These are phyloP conservation scores for Aquatica leii DNA, from an alignment of 2,888 invertebrate genomes.

Conservation along the genomic window DNA sequence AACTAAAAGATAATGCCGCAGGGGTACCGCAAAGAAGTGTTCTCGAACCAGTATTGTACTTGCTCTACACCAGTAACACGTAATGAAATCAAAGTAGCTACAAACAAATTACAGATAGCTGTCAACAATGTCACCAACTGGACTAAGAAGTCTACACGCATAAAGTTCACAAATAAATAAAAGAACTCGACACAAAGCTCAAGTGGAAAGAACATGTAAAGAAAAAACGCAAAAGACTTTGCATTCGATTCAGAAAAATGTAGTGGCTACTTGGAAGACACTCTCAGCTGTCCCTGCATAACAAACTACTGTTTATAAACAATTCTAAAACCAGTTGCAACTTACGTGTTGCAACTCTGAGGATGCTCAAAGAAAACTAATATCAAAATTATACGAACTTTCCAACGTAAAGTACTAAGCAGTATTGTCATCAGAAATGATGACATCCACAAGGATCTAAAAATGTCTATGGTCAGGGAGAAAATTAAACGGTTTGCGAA, in stretches of 20 bases:
- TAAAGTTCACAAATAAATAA: constrained; percentile 34
- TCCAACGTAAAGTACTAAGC: not conserved
- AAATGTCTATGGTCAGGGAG: not conserved
- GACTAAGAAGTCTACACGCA: constrained; percentile 36
- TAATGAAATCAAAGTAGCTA: constrained; percentile 18
- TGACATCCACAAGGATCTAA: constrained; percentile 13
- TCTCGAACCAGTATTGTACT: constrained; percentile 8
- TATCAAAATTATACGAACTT: no score
- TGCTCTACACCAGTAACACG: constrained; percentile 10
- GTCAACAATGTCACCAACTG: constrained; percentile 19
- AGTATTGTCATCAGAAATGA: no score
- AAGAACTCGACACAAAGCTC: constrained; percentile 36
- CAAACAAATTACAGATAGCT: constrained; percentile 12
- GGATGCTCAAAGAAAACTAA: constrained; percentile 1
- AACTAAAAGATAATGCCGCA: constrained; percentile 13
- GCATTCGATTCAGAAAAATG: not conserved
- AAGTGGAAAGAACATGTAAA: no score
- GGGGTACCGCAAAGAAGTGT: constrained; percentile 34
- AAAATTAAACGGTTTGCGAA: not conserved
- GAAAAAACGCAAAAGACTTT: not conserved
- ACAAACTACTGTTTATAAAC: constrained; percentile 9
- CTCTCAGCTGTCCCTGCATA: not conserved
- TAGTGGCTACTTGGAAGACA: no score
- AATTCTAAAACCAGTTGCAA: not conserved
- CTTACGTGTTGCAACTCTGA: not conserved